Evolutionary conservation across 2,113 vertebrate species (phyloP).

Genomic region (Motacilla tschutschensis): DNA sequence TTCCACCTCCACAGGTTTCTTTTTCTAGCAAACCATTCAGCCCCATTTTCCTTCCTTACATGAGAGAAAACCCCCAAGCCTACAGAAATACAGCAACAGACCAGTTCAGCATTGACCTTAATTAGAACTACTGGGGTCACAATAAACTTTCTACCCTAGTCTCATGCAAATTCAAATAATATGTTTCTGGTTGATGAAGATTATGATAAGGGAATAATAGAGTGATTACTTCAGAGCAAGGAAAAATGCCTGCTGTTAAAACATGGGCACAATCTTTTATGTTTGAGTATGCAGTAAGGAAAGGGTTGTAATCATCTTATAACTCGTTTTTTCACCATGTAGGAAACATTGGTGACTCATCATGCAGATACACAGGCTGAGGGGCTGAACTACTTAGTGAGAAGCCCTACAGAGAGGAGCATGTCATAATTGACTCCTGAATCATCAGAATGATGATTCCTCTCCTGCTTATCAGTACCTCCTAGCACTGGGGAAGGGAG

Average conservation of each 20-base stretch:
- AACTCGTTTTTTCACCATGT: neutral
- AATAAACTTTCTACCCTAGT: neutral
- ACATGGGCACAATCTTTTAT: neutral
- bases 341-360: neutral
- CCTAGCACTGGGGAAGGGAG: neutral
- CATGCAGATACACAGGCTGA: neutral
- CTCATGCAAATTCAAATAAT: neutral
- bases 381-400: neutral
- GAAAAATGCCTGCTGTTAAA: neutral
- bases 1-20: neutral
- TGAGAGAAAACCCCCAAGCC: neutral
- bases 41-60: neutral
- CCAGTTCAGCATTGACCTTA: neutral
- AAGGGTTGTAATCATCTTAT: neutral
- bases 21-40: neutral
- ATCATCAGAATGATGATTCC: neutral
- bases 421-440: neutral
- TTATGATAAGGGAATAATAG: constrained; percentile 5
- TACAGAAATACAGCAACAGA: neutral
- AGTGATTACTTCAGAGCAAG: neutral
- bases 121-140: neutral
- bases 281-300: neutral
- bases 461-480: neutral
- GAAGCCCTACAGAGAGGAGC: neutral
- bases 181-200: neutral